These are phyloP conservation scores for Drosophila cognata DNA, from an alignment of 2,888 invertebrate species.

Conservation along the genomic window DNA sequence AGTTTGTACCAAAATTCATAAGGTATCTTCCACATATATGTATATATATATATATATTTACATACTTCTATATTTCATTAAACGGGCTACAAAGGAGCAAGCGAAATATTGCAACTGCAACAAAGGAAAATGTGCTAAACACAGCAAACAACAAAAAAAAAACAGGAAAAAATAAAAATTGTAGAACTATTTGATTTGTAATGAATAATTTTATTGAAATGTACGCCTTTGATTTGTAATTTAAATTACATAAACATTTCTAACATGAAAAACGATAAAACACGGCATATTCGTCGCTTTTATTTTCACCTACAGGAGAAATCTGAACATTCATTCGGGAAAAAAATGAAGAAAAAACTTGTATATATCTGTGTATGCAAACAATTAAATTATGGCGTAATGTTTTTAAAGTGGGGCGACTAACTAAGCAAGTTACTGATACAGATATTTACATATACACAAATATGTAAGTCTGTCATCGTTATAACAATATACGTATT, in stretches of 20 bases:
- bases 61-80: constrained; percentile 15
- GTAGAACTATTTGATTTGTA: constrained; percentile 80
- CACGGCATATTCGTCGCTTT: constrained; percentile 25
- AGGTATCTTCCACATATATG: constrained; percentile 20
- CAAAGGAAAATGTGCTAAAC: constrained; percentile 46
- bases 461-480: constrained; percentile 8
- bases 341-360: constrained; percentile 23
- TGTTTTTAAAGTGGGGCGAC: constrained; percentile 1
- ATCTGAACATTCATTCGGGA: constrained; percentile 2
- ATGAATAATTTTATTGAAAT: constrained; percentile 76
- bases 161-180: constrained; percentile 54
- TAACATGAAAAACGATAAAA: constrained; percentile 70
- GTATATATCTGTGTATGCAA: constrained; percentile 13
- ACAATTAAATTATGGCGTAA: neutral
- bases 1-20: constrained; percentile 18
- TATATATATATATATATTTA: neutral
- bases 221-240: constrained; percentile 77
- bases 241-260: constrained; percentile 77
- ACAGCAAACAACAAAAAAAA: constrained; percentile 35
- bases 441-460: neutral
- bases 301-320: constrained; percentile 34
- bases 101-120: constrained; percentile 43
- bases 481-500: constrained; percentile 11
- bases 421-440: constrained; percentile 24
- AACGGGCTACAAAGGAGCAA: constrained; percentile 46